Percentiles rank a stretch among this genome's conserved stretches.
Evolutionary conservation across 2,113 vertebrate species (phyloP).

Genomic region (Amblyornis subalaris): DNA sequence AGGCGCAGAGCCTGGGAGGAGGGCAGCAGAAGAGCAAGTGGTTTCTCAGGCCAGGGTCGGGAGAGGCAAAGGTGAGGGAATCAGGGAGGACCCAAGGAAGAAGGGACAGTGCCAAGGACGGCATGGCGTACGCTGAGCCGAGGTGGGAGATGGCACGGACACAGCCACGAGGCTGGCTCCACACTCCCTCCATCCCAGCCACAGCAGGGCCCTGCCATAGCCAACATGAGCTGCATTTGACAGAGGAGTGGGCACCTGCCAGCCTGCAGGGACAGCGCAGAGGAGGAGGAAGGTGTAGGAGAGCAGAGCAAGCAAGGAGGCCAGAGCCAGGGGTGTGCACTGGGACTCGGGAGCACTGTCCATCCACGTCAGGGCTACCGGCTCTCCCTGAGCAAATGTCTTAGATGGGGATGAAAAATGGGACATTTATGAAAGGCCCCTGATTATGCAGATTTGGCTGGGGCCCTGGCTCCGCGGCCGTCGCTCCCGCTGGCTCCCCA

Average conservation of each 20-base stretch:
- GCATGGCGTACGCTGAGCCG: accelerated
- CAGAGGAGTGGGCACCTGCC: background rate
- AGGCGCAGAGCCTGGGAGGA: background rate
- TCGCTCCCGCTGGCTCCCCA: slow-evolving; percentile 73
- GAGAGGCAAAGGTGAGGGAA: background rate
- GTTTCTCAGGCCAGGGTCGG: background rate
- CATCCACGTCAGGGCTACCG: background rate
- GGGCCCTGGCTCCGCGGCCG: slow-evolving; percentile 63
- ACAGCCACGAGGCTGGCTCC: accelerated
- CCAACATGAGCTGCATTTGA: accelerated
- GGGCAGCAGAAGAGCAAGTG: background rate
- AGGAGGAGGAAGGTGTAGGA: background rate
- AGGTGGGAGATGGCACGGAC: accelerated
- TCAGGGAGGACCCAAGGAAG: background rate
- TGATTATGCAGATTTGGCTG: slow-evolving; percentile 74
- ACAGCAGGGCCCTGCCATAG: background rate
- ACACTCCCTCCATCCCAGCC: accelerated
- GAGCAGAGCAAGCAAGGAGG: accelerated
- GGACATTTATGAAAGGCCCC: slow-evolving; percentile 73
- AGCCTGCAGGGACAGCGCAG: background rate
- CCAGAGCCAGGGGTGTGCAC: background rate
- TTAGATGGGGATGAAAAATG: slow-evolving; percentile 71
- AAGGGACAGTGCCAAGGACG: background rate
- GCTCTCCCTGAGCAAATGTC: slow-evolving; percentile 18
- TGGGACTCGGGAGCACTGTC: slow-evolving; percentile 14